phyloP scores from a whole-genome alignment of 2,888 invertebrate species.

The Phasia obesa region DNA sequence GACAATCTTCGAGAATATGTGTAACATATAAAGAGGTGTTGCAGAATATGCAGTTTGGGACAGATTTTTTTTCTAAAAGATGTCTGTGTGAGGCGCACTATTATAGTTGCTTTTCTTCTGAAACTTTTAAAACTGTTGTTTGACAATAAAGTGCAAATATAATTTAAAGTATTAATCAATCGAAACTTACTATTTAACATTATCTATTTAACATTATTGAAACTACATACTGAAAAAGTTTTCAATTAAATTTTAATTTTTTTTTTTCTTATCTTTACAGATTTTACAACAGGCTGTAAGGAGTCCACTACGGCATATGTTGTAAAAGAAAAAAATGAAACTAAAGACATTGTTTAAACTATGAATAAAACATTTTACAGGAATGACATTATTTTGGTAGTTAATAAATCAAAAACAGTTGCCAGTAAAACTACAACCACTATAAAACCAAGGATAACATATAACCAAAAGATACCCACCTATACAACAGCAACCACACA shows the following conservation, averaged over 20 bases:
- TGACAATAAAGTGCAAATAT: no score
- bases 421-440: conserved; percentile 39
- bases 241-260: conserved; percentile 59
- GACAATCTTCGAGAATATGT: no score
- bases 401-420: conserved; percentile 67
- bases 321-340: conserved; percentile 6
- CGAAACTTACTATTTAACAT: no score
- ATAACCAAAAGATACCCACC: conserved; percentile 61
- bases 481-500: conserved; percentile 33
- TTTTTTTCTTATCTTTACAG: conserved; percentile 64
- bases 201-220: no score
- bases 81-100: no score
- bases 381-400: conserved; percentile 53
- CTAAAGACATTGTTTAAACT: conserved; percentile 41
- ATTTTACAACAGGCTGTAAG: background rate
- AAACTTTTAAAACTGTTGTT: no score
- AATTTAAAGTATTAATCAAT: no score
- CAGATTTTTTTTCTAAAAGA: no score
- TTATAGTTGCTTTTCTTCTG: no score
- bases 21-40: no score
- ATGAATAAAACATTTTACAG: conserved; percentile 55
- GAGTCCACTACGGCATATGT: background rate
- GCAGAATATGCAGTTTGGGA: no score
- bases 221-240: conserved; percentile 10
- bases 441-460: conserved; percentile 25